These are phyloP conservation scores for Xiphorhynchus erythropygius DNA, from an alignment of 2,797 vertebrate species.

Conservation along the genomic window DNA sequence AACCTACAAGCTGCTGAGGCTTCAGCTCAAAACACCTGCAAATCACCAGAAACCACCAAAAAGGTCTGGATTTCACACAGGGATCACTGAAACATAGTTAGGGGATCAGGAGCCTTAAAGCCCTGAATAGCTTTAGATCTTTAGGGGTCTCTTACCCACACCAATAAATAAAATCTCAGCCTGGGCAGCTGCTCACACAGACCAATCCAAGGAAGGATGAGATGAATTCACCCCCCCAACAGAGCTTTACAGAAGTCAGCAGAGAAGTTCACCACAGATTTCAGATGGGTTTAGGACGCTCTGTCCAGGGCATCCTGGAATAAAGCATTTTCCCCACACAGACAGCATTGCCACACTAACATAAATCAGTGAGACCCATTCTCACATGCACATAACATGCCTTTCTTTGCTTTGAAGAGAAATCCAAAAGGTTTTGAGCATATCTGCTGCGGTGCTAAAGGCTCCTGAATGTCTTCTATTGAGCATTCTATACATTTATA, in stretches of 20 bases:
- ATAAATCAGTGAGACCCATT: background rate
- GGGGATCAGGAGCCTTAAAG: background rate
- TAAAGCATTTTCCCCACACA: background rate
- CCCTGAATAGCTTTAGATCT: background rate
- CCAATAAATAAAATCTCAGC: background rate
- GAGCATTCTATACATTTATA: background rate
- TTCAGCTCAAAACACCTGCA: background rate
- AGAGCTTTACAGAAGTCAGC: background rate
- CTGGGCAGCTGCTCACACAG: background rate
- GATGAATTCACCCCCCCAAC: background rate
- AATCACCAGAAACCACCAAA: background rate
- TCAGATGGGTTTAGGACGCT: background rate
- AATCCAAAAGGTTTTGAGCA: slow-evolving; percentile 1
- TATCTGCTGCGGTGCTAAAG: background rate
- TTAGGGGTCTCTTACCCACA: background rate
- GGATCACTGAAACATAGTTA: background rate
- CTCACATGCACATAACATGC: background rate
- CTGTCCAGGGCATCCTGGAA: background rate
- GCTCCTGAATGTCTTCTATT: background rate
- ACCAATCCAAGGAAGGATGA: background rate
- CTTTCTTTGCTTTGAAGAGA: slow-evolving; percentile 22
- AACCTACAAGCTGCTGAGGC: background rate
- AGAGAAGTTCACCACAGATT: background rate
- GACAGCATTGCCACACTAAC: background rate
- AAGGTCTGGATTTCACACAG: background rate